These are phyloP conservation scores for Callyntrura sp. DNA, from an alignment of 2,888 invertebrate genomes.

Conservation along the genomic window DNA sequence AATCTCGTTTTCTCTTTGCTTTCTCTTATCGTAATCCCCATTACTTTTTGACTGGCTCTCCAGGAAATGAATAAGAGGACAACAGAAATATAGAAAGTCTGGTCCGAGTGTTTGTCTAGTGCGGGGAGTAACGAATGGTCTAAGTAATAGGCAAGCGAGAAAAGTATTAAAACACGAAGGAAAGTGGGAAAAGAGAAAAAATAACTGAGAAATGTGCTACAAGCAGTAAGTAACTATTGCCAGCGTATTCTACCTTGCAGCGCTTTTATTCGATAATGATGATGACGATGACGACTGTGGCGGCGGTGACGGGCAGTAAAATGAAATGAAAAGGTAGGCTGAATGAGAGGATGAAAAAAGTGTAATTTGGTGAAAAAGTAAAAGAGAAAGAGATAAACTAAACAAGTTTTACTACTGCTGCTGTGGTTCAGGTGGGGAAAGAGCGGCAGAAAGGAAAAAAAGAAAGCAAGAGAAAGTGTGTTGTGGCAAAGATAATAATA, in stretches of 20 bases:
- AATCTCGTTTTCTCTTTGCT: slow-evolving; percentile 12
- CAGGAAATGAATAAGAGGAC: slow-evolving; percentile 34
- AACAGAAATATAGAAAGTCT: neutral
- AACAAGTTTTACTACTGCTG: neutral
- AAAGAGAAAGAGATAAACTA: slow-evolving; percentile 1
- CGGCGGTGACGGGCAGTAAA: slow-evolving; percentile 32
- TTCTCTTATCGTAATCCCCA: slow-evolving; percentile 40
- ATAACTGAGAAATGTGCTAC: slow-evolving; percentile 1
- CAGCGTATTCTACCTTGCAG: neutral
- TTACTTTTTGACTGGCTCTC: slow-evolving; percentile 46
- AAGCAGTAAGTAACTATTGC: too few relatives aligned
- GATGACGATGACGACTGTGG: slow-evolving; percentile 6
- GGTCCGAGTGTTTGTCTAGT: neutral
- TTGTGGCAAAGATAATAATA: slow-evolving; percentile 5
- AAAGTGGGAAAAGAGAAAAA: neutral
- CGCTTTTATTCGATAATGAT: slow-evolving; percentile 52
- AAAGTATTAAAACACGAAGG: slow-evolving; percentile 30
- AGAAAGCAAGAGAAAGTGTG: neutral
- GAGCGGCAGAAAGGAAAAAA: neutral
- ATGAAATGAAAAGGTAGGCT: slow-evolving; percentile 20
- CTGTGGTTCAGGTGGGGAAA: slow-evolving; percentile 8
- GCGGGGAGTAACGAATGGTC: slow-evolving; percentile 4
- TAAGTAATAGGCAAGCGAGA: slow-evolving; percentile 22
- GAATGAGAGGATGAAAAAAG: slow-evolving; percentile 18
- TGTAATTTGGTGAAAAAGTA: neutral